Base-by-base conservation (phyloP, 2,888 invertebrate genomes). In the Chelonus formosanus region DNA sequence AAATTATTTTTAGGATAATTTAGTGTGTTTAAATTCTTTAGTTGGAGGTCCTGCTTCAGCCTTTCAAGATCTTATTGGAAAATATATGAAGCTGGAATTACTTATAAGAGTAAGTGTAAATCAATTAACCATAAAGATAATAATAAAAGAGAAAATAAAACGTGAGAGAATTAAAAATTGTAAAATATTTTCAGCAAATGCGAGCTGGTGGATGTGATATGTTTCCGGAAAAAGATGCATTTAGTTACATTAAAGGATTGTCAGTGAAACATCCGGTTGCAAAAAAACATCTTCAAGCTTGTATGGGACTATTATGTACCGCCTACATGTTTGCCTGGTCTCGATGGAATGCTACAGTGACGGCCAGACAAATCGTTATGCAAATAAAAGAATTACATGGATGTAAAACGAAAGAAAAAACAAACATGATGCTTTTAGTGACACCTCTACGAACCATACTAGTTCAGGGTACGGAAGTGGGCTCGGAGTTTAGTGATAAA, bases 251-350 rank as follows among this genome's bases (percentile, higher is more conserved):
- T 1, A 91, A 92, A 77, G 88, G 86, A 3, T 75, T 84, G 34
- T 73, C 83, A n/a, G 71, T 80, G 44, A 87, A 87, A 70, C 91
- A 93, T 74, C 90, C 89, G 85, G 88, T 89, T 0, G 86, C 89
- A 78, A 93, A 94, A 80, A 87, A 89, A 69, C 94, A 94, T 83
- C 86, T 91, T 52, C 93, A 93, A 78, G 89, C 90, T 69, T 91
- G 92, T 71, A 93, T 95, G 89, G 92, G 94, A 0, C 87, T 90
- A 45, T 82, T 93, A 8, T 89, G 90, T 6, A 86, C 89, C 1
- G 88, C 90, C 7, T 92, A 92, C 78, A 91, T 91, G 80, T 95
- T 94, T 75, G 89, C 92, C 35, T 95, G 94, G 92, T 92, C 92
- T 65, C 87, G 91, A 81, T 93, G 90, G 90, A 90, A 90, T 75